Base-by-base conservation (phyloP, 92 coral and sea anemone species). In the Galaxea fascicularis region DNA sequence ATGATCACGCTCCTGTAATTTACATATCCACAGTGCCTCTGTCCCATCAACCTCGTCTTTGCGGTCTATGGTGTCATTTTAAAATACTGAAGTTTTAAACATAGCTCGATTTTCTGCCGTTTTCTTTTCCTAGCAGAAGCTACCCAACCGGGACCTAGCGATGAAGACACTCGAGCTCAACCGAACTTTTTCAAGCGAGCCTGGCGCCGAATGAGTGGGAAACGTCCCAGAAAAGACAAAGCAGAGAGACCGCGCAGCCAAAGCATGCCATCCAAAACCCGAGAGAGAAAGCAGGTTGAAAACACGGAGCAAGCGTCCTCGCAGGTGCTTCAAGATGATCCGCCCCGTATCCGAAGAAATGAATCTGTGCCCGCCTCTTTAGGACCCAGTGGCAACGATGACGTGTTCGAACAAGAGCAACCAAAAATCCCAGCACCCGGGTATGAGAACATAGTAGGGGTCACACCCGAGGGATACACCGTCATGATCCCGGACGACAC, bases 391-490 rank as follows among this genome's bases (percentile, higher is more conserved):
- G 52, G 73, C 24, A 30, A 47, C 44, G 44, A 82, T 82, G 78
- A 82, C 4, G 86, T 82, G 10, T 82, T 82, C 27, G 18, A 51
- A 51, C 44, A 26, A 47, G 79, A 83, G 16, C 24, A 46, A 10
- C 76, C 74, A 0, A 85, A 35, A 53, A 86, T 73, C 82, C 77
- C 87, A 46, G 22, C 85, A 65, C 72, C 83, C 4, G 77, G 87
- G 54, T 91, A 93, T 82, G 82, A 90, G 83, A 93, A 93, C 59
- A 75, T 92, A 11, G 76, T 78, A 28, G 89, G 88, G 44, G 86
- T 89, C 21, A 69, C 94, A 17, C 94, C 95, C 66, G 92, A 88
- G 77, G 95, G 95, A 35, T 91, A 91, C 71, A 82, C 88, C 51
- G 76, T 91, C 14, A 91, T 91, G 95, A 68, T 71, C 41, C 89